These are phyloP conservation scores for Patella vulgata DNA, from an alignment of 1,140 invertebrate species.

Conservation along the genomic window DNA sequence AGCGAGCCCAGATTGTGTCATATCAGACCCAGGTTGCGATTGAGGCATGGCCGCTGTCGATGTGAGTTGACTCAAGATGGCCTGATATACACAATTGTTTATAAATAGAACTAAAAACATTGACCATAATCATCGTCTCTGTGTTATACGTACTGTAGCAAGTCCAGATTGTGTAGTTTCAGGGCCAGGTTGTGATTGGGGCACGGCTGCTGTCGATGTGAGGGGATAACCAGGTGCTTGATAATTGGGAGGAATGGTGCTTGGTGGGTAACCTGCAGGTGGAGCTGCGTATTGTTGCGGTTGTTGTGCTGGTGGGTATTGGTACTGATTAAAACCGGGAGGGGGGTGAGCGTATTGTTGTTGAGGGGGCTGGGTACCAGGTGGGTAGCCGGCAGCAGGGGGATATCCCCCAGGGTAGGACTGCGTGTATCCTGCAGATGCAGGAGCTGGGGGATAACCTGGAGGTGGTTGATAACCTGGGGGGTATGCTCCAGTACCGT, in stretches of 20 bases:
- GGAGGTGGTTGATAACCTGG: conserved; percentile 6
- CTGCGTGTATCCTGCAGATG: conserved; percentile 10
- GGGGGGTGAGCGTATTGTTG: conserved; percentile 22
- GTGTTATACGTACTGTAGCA: too few relatives aligned
- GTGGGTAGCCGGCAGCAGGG: conserved; percentile 21
- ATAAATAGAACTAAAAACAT: too few relatives aligned
- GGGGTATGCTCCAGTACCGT: background rate
- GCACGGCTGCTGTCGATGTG: conserved; percentile 11
- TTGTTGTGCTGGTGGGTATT: conserved; percentile 12
- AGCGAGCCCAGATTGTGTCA: too few relatives aligned
- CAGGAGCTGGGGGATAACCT: conserved; percentile 8
- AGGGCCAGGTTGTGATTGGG: conserved; percentile 10
- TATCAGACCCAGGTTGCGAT: too few relatives aligned
- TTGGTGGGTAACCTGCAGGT: background rate
- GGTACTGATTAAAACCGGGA: conserved; percentile 7
- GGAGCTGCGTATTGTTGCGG: conserved; percentile 23
- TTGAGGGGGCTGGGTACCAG: conserved; percentile 27
- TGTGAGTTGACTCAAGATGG: too few relatives aligned
- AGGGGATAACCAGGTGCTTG: background rate
- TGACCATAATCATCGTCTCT: too few relatives aligned
- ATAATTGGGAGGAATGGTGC: conserved; percentile 4
- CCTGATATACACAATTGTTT: too few relatives aligned
- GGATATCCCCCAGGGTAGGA: conserved; percentile 19
- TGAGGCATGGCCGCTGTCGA: too few relatives aligned
- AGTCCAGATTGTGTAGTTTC: too few relatives aligned